Evolutionary conservation across 2,888 invertebrate species (phyloP), one percentile per base, ranked within the genome.

Genomic region (Pantelozetes paolii): DNA sequence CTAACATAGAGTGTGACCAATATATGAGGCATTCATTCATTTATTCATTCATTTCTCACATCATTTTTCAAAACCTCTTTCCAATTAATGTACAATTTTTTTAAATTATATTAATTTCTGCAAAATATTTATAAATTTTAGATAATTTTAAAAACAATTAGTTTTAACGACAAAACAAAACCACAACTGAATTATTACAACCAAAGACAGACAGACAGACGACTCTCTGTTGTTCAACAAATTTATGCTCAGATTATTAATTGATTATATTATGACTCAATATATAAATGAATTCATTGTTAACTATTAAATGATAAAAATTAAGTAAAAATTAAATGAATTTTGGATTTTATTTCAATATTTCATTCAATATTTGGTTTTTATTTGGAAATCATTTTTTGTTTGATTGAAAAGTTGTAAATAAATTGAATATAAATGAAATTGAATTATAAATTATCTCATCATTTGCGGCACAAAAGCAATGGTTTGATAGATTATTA

Each of bases 401-500:
- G 8, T 45, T 45, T 2, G 15, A 45, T 54, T 54, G 8, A 54
- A 54, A 23, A 15, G 26, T 23, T 54, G 57, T 64, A 64, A 64
- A 64, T 36, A 64, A 11, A 20, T 64, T 64, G 26, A 69, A 69
- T 36, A 59, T 59, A 30, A 48, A 54, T 54, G 11, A 23, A 54
- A 59, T 59, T 59, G 59, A 69, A 42, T 67, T 36, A 36, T 62
- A 36, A 62, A 62, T 69, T 45, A 69, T 69, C 45, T 69, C 45
- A 42, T 69, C 67, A 67, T 67, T 59, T 59, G 28, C 32, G 23
- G 28, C 2, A 64, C 28, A 32, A 26, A n/a, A 69, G 32, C 9
- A n/a, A 45, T 42, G 57, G 18, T 69, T 69, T 69, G 69, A 69
- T 69, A 20, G 69, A 45, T 69, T 69, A 69, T 69, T 69, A 69